Base-by-base conservation (phyloP, 2,113 vertebrate genomes). In the Rhinopomastus cyanomelas region DNA sequence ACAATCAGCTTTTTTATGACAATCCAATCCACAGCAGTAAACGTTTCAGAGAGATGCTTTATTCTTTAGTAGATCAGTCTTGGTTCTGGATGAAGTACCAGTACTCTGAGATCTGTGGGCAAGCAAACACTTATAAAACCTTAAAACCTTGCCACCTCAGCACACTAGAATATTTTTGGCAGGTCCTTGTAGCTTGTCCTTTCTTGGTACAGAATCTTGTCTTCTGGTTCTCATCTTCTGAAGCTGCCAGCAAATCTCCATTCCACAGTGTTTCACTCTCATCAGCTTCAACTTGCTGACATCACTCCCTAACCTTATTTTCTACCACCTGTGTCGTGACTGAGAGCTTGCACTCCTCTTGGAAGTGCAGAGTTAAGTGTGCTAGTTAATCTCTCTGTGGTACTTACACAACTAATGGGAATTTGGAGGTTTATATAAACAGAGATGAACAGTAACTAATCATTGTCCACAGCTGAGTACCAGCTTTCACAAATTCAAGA, bases 371-470 rank as follows among this genome's bases (percentile, higher is more conserved):
- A 18, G 8, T 52, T 42, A 19, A n/a, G 5, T 53, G 18, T 44
- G 16, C 7, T 20, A 12, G 25, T 75, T 61, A 22, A 12, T 61
- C 16, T n/a, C 26, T 57, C 16, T 13, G 1, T 0, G 0, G 3
- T 42, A 49, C 49, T 71, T 32, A 22, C 57, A 18, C 34, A 57
- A 44, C 12, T 44, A 73, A 62, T 6, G 53, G 32, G 26, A 68
- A 49, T 76, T 66, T 71, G 57, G 12, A 62, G 29, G 17, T 56
- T 62, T 18, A 3, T 44, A 5, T 39, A 39, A 52, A 73, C 2
- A 2, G 5, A 26, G 52, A n/a, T 83, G 39, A 37, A 46, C 9
- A 61, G 37, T 39, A 69, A 27, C 21, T 57, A 29, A 12, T 57
- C 17, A 19, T 6, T 56, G 20, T 30, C 44, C 13, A 10, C 19